phyloP scores from a whole-genome alignment of 2,113 vertebrate species.

The Rhombomys opimus region DNA sequence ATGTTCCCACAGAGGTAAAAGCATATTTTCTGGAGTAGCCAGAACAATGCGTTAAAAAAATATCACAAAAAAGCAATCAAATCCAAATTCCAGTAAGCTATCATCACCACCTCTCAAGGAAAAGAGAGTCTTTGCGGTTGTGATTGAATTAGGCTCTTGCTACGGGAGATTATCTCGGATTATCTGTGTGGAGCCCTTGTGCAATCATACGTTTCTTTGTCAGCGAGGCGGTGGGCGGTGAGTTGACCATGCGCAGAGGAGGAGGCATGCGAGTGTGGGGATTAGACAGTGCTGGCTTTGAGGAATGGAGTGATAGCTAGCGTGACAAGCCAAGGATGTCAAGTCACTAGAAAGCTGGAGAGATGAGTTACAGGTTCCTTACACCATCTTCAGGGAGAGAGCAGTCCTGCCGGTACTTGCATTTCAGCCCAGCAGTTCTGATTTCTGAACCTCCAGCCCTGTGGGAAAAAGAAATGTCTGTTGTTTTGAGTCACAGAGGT shows the following conservation, averaged over 20 bases:
- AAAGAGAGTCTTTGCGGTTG: not conserved
- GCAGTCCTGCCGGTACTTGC: rapidly evolving
- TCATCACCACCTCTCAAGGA: conserved; percentile 3
- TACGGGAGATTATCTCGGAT: not conserved
- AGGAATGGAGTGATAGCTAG: not conserved
- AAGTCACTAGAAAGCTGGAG: not conserved
- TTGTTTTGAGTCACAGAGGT: not conserved
- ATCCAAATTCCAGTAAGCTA: not conserved
- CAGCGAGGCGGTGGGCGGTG: not conserved
- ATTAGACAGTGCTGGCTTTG: not conserved
- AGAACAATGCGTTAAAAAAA: not conserved
- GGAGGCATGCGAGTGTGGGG: not conserved
- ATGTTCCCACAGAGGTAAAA: conserved; percentile 25
- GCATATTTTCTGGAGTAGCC: not conserved
- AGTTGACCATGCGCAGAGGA: not conserved
- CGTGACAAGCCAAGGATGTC: not conserved
- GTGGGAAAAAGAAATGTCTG: not conserved
- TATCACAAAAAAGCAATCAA: not conserved
- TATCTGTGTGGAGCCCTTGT: not conserved
- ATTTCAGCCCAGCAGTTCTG: not conserved
- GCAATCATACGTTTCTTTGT: not conserved
- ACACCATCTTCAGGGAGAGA: not conserved
- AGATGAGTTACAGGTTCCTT: not conserved
- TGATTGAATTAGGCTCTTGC: conserved; percentile 47
- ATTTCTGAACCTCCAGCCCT: not conserved